Conservation (phyloP, 2,113 vertebrate species). For the Chaetodon auriga region DNA sequence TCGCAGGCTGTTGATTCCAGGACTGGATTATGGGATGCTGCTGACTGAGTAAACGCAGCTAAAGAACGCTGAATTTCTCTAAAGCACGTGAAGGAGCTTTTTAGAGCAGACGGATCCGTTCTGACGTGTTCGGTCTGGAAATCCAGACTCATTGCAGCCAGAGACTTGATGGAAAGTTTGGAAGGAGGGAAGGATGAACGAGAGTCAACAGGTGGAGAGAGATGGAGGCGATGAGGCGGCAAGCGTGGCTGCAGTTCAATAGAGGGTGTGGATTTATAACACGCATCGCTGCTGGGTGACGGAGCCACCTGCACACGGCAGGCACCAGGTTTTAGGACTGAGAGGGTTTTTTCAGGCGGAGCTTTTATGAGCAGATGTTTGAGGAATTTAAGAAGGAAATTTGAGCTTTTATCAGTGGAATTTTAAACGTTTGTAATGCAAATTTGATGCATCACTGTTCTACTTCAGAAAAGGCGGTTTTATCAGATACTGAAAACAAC, state of each 20-base stretch:
- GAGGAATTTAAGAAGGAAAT: neutral
- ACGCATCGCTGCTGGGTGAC: neutral
- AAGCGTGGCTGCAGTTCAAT: constrained; percentile 29
- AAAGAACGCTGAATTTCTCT: neutral
- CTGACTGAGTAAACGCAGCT: neutral
- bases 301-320: neutral
- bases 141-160: neutral
- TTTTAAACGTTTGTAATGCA: neutral
- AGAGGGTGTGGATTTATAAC: constrained; percentile 25
- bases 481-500: neutral
- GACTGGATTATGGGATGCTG: neutral
- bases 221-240: constrained; percentile 9
- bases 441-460: neutral
- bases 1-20: neutral
- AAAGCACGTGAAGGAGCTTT: neutral
- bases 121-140: neutral
- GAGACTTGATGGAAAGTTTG: constrained; percentile 1
- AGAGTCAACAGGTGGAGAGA: constrained; percentile 52
- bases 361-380: neutral
- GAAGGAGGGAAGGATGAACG: neutral
- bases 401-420: neutral
- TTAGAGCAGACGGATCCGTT: neutral
- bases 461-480: neutral
- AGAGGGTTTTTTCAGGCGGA: neutral
- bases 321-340: neutral